Evolutionary conservation across 2,888 invertebrate species (phyloP).

Genomic region (Diadromus collaris): DNA sequence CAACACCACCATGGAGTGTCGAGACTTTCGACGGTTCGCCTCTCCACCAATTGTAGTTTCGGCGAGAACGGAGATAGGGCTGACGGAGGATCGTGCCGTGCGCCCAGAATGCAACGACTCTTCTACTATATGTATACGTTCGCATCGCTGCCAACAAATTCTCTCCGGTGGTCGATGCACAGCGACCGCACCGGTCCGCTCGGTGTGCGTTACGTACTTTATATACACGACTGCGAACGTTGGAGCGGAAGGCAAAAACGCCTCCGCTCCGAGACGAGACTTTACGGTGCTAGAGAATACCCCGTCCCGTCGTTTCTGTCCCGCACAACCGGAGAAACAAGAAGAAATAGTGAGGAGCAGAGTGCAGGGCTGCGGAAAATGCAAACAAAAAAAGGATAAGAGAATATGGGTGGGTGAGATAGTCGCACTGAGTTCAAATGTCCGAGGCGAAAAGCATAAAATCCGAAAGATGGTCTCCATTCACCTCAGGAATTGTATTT

Average conservation of each 20-base stretch:
- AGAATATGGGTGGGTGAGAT: constrained; percentile 19
- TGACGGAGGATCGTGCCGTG: constrained; percentile 36
- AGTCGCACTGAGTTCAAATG: constrained; percentile 37
- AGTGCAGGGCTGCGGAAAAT: constrained; percentile 13
- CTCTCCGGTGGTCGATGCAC: constrained; percentile 33
- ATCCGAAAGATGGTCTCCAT: constrained; percentile 38
- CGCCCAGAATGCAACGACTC: constrained; percentile 14
- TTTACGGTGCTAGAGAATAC: constrained; percentile 48
- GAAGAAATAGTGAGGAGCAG: constrained; percentile 39
- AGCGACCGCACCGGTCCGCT: neutral
- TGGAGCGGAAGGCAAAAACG: constrained; percentile 6
- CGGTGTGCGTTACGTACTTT: constrained; percentile 26
- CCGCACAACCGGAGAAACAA: constrained; percentile 36
- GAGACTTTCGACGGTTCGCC: constrained; percentile 48
- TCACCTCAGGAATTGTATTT: neutral
- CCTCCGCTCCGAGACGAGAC: constrained; percentile 44
- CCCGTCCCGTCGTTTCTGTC: constrained; percentile 27
- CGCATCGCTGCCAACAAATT: constrained; percentile 49
- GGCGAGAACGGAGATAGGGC: constrained; percentile 30
- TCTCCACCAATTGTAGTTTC: constrained; percentile 43
- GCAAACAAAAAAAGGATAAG: constrained; percentile 31
- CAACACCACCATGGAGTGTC: neutral
- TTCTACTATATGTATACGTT: constrained; percentile 20
- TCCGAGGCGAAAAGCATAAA: constrained; percentile 50
- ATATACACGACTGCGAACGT: constrained; percentile 40